Base-by-base conservation (phyloP, 2,113 vertebrate genomes). In the Fulica atra region DNA sequence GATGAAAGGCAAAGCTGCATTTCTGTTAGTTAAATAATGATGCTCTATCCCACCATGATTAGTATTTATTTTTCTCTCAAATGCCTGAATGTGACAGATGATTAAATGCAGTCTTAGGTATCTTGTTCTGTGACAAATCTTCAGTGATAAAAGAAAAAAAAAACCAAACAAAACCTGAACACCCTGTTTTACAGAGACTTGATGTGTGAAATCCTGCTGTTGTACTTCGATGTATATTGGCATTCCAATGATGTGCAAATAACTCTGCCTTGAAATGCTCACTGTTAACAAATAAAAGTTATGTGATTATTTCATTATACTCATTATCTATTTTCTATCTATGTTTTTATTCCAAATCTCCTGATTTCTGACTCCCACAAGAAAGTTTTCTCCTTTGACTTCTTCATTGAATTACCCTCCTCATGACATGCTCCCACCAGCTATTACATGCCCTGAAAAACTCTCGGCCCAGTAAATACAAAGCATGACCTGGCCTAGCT, bases 351-450 rank as follows among this genome's bases (percentile, higher is more conserved):
- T 46, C 17, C 4, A 54, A 14, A 42, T 42, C 8, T 38, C 40
- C 35, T 25, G 10, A 3, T 51, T 19, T 42, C 9, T 12, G 5
- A 35, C 40, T 61, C 19, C 1, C 1, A 4, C 14, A 64, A 44
- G 10, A 57, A 78, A 17, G 12, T 7, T 16, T 33, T 89, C 28
- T 66, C 20, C 33, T 13, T 26, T 7, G 16, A 24, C 13, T 64
- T 70, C 51, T 84, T 28, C 16, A 20, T n/a, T 50, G 51, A 70
- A 53, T 44, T 26, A 10, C 20, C 9, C 7, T 38, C 15, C 15
- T 57, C 18, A 5, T 25, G 11, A 21, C 0, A 1, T 23, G 5
- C 9, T 86, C 8, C 18, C 24, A 73, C n/a, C 3, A 5, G 19
- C 19, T 46, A 46, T 40, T 42, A 36, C 0, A 23, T 48, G 35